phyloP scores from a whole-genome alignment of 2,113 vertebrate species.

The Glareola pratincola region DNA sequence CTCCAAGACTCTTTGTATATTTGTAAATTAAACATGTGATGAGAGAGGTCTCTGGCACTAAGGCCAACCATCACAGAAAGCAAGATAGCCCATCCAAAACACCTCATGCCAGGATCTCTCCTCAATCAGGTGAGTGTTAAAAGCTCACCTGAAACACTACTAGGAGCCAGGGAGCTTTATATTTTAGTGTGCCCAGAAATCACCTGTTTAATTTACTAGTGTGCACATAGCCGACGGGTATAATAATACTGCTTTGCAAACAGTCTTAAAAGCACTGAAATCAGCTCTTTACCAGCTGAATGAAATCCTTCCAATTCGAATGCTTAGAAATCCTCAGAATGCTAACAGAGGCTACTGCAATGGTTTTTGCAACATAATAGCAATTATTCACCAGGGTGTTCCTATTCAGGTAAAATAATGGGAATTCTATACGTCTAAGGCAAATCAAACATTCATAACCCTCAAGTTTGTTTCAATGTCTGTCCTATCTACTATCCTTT shows the following conservation, averaged over 20 bases:
- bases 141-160: not conserved
- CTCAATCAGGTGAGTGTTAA: not conserved
- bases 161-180: not conserved
- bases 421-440: not conserved
- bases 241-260: not conserved
- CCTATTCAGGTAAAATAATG: not conserved
- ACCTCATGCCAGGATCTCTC: not conserved
- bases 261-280: not conserved
- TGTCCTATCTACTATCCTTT: not conserved
- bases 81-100: not conserved
- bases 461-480: not conserved
- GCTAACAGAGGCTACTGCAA: not conserved
- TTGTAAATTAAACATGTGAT: not conserved
- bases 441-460: not conserved
- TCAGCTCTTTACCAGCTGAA: not conserved
- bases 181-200: not conserved
- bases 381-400: not conserved
- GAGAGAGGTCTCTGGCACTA: not conserved
- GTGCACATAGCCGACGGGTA: not conserved
- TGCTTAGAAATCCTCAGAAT: not conserved
- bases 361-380: not conserved
- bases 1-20: not conserved
- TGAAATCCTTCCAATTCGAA: not conserved
- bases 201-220: not conserved
- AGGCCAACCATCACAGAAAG: not conserved